Evolutionary conservation across 2,113 vertebrate genomes (phyloP).

Genomic region (Misgurnus anguillicaudatus): DNA sequence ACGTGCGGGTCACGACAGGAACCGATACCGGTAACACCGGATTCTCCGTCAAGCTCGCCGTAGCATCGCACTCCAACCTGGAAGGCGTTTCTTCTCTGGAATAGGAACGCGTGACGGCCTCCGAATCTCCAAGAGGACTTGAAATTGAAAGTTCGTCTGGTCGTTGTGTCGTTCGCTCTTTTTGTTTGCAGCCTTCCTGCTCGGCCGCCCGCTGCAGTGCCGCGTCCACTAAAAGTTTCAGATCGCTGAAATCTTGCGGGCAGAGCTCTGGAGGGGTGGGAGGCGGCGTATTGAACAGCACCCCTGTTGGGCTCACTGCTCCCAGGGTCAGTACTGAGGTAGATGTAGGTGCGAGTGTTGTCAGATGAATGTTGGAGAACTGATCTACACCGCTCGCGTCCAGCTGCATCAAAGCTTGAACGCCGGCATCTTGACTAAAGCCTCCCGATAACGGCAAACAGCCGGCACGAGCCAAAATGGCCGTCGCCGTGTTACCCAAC

Average conservation of each 20-base stretch:
- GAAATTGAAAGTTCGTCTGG: slow-evolving; percentile 8
- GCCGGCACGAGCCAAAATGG: slow-evolving; percentile 70
- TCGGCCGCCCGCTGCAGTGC: slow-evolving; percentile 87
- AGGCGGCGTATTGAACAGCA: slow-evolving; percentile 88
- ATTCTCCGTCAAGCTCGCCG: slow-evolving; percentile 59
- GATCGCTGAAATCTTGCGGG: slow-evolving; percentile 89
- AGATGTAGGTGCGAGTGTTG: slow-evolving; percentile 59
- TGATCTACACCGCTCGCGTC: slow-evolving; percentile 59
- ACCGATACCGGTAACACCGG: slow-evolving; percentile 51
- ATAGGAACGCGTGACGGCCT: slow-evolving; percentile 16
- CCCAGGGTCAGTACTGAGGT: slow-evolving; percentile 70
- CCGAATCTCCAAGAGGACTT: not conserved
- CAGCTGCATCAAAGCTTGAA: slow-evolving; percentile 71
- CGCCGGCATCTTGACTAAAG: slow-evolving; percentile 52
- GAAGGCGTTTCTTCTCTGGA: slow-evolving; percentile 12
- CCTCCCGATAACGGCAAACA: slow-evolving; percentile 53
- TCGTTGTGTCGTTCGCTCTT: slow-evolving; percentile 49
- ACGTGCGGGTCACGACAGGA: slow-evolving; percentile 48
- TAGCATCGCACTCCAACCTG: slow-evolving; percentile 37
- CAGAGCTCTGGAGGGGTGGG: slow-evolving; percentile 86
- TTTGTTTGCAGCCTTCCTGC: slow-evolving; percentile 79
- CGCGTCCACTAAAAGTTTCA: slow-evolving; percentile 89
- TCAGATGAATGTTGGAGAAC: not conserved
- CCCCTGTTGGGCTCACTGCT: slow-evolving; percentile 75
- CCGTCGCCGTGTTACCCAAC: slow-evolving; percentile 73